Conservation (phyloP, 2,797 vertebrate species). For the Clarias platycephalus region DNA sequence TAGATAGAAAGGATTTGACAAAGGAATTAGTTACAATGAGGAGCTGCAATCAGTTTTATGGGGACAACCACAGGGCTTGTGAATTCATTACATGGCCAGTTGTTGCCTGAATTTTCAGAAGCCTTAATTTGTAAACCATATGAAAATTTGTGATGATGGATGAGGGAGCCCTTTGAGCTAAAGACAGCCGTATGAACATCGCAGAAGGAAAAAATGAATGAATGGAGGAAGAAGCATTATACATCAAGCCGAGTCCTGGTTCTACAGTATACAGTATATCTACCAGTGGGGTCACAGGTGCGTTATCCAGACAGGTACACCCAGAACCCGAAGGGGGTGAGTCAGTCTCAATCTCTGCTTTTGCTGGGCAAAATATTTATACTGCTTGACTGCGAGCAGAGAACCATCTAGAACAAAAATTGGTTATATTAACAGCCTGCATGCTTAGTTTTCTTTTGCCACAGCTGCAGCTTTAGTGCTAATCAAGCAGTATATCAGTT, state of each 20-base stretch:
- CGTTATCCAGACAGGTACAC: slow-evolving; percentile 18
- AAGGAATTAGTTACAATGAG: slow-evolving; percentile 30
- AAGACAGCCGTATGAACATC: not conserved
- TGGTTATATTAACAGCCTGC: slow-evolving; percentile 8
- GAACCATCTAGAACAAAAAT: not conserved
- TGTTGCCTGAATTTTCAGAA: slow-evolving; percentile 4
- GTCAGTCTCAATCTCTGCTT: not conserved
- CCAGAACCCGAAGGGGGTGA: not conserved
- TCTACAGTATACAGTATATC: not conserved
- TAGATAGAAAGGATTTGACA: slow-evolving; percentile 24
- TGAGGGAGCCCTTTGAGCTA: not conserved
- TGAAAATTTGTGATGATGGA: slow-evolving; percentile 27
- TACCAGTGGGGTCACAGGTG: slow-evolving; percentile 12
- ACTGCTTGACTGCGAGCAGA: not conserved
- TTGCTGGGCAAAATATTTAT: slow-evolving; percentile 2
- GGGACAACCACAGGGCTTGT: slow-evolving; percentile 21
- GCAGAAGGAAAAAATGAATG: not conserved
- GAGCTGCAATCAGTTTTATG: slow-evolving; percentile 13
- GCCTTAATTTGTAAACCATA: not conserved
- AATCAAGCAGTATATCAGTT: slow-evolving; percentile 1
- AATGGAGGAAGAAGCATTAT: not conserved
- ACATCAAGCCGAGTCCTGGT: not conserved
- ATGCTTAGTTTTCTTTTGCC: not conserved
- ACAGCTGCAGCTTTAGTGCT: not conserved
- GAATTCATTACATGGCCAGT: slow-evolving; percentile 31